phyloP scores from a whole-genome alignment of 2,888 invertebrate species.

The Acleris cristana region DNA sequence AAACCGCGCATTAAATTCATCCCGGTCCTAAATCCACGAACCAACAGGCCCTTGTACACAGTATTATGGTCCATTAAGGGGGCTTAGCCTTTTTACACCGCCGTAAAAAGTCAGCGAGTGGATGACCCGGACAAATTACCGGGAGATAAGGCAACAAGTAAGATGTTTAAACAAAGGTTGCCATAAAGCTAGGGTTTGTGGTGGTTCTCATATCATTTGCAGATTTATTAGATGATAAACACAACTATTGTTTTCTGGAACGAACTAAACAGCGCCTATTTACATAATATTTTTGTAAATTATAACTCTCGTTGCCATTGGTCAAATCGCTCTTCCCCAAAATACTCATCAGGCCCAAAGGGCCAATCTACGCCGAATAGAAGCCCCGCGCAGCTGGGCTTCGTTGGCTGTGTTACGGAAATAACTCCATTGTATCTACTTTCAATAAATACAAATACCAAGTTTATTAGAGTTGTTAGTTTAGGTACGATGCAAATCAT shows the following conservation, averaged over 20 bases:
- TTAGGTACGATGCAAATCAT: too few species aligned
- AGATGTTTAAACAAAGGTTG: conserved; percentile 16
- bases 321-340: too few species aligned
- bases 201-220: neutral
- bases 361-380: too few species aligned
- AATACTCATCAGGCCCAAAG: too few species aligned
- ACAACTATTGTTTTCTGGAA: neutral
- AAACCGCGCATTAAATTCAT: conserved; percentile 32
- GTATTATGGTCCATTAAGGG: conserved; percentile 23
- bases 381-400: too few species aligned
- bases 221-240: neutral
- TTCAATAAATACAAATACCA: too few species aligned
- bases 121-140: conserved; percentile 30
- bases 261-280: neutral
- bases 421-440: too few species aligned
- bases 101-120: conserved; percentile 19
- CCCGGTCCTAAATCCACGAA: conserved; percentile 16
- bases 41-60: conserved; percentile 23
- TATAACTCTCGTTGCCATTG: too few species aligned
- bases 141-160: conserved; percentile 28
- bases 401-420: too few species aligned
- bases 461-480: too few species aligned
- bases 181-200: neutral
- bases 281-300: too few species aligned
- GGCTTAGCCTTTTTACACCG: conserved; percentile 31